phyloP scores from a whole-genome alignment of 1,140 invertebrate species.

The Hyles euphorbiae region DNA sequence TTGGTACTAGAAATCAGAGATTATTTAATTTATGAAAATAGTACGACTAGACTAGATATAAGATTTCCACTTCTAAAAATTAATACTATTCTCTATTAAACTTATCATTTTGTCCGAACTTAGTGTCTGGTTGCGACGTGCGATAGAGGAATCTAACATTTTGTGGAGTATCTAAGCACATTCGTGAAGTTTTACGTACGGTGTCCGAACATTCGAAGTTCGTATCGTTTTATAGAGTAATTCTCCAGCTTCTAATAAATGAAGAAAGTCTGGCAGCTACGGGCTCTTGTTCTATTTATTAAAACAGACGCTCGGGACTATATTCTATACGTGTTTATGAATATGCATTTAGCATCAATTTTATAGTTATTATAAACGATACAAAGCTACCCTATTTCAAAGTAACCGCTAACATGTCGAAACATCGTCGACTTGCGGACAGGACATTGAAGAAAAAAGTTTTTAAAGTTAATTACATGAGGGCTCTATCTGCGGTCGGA shows the following conservation, averaged over 20 bases:
- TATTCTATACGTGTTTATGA: too few species aligned
- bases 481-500: constrained; percentile 39
- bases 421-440: constrained; percentile 15
- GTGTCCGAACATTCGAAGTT: too few species aligned
- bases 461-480: constrained; percentile 45
- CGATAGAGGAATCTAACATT: too few species aligned
- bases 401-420: constrained; percentile 35
- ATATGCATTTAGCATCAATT: constrained; percentile 19
- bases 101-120: too few species aligned
- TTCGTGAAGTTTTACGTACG: too few species aligned
- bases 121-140: too few species aligned
- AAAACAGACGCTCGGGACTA: neutral
- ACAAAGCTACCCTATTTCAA: constrained; percentile 27
- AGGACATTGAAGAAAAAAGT: constrained; percentile 24
- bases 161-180: too few species aligned
- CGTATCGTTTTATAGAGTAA: too few species aligned
- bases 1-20: too few species aligned
- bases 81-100: neutral
- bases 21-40: neutral
- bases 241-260: too few species aligned
- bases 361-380: constrained; percentile 31
- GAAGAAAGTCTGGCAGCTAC: too few species aligned
- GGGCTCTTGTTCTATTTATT: neutral
- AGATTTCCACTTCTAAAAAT: neutral
- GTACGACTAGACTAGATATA: too few species aligned